Evolutionary conservation across 2,888 invertebrate species (phyloP), one percentile per base, ranked within the genome.

Genomic region (Zygogramma bicolorata): DNA sequence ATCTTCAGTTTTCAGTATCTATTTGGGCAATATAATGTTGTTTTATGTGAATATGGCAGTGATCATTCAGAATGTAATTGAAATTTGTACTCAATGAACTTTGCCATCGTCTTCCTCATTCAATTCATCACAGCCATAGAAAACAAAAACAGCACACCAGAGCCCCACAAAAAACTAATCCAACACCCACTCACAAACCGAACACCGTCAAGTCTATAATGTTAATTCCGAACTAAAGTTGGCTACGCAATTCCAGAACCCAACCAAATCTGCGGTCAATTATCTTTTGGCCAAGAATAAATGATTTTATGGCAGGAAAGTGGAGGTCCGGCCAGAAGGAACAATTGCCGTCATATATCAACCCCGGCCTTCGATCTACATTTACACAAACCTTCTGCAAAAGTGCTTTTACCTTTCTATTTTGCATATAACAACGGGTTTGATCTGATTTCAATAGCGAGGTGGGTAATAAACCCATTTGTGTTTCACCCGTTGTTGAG

Each of bases 221-320:
- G 83, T 79, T 82, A 83, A 84, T 83, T 82, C 77, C 80, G 80
- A 81, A 82, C 82, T 82, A 82, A 83, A 83, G 80, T 83, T 75
- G 75, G 80, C 79, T 83, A 80, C 81, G 78, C 81, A 83, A 85
- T 84, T 85, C 84, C 84, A 80, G 83, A 85, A 83, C 85, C 86
- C 85, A 80, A 83, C 84, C 84, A 86, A 86, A 86, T 86, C 86
- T 87, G 86, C 82, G 85, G 85, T 85, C 86, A 85, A 87, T 87
- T 87, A 86, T 86, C 86, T 87, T 84, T 83, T 83, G 85, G 84
- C 84, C 85, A 84, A 85, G 84, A 85, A 85, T 84, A 86, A 86
- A 87, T 86, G 85, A 84, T 82, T 87, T 87, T 86, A 87, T 86
- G 86, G 86, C 85, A 84, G 84, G 77, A 80, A 79, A 82, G 86